Base-by-base conservation (phyloP, 2,797 vertebrate species). In the Poeciliopsis infans region DNA sequence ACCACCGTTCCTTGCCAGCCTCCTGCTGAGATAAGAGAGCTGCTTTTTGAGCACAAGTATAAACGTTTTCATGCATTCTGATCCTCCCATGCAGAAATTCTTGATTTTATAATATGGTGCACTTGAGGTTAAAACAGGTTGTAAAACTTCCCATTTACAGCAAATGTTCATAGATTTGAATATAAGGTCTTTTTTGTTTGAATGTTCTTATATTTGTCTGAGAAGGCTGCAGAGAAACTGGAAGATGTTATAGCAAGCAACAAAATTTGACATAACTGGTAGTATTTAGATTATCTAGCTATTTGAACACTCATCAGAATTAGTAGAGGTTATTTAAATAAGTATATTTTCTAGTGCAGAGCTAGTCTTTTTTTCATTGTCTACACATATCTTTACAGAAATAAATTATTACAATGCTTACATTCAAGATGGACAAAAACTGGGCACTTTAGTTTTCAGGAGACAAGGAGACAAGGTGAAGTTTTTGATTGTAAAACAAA, bases 1-100 rank as follows among this genome's bases (percentile, higher is more conserved):
- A 59, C 51, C 51, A 59, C 53, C 20, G 2, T 28, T 55, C n/a
- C 36, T 10, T 64, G 43, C n/a, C 57, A 25, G 74, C 23, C 74
- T 25, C 57, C 49, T 74, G 36, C 74, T 76, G 45, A 76, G 59
- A 66, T 64, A 4, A 49, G 46, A 76, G 43, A 2, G 13, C 59
- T 64, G 31, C 18, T 20, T 4, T 76, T 6, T 49, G 45, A 23
- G 46, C 45, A 49, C 7, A 33, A 33, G 46, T 47, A 51, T 4
- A 51, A 33, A 51, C 20, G 12, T 72, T 23, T 70, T 45, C 20
- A 72, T 36, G 47, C 71, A 51, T 72, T 72, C 70, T 23, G 71
- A 72, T 72, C 28, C 39, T 23, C 47, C 28, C 41, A 28, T n/a
- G 41, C 39, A 20, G 31, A 18, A 47, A 49, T 72, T 72, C 28